These are phyloP conservation scores for Cheumatopsyche charites DNA, from an alignment of 1,140 invertebrate genomes.

Conservation along the genomic window DNA sequence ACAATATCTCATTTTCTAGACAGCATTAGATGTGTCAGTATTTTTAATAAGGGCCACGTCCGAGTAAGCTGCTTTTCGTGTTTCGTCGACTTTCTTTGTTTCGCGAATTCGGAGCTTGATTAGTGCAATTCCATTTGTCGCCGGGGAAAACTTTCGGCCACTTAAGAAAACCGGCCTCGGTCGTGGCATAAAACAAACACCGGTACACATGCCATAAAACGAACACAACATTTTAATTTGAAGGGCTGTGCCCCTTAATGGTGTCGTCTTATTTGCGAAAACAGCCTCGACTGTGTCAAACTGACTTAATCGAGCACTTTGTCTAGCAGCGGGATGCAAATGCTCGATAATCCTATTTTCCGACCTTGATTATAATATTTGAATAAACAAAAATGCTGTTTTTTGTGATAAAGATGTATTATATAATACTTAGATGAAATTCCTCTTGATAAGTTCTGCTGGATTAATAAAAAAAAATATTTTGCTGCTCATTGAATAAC, in stretches of 20 bases:
- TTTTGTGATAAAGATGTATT: no score
- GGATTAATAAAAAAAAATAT: no score
- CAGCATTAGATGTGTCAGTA: background rate
- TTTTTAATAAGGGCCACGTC: slow-evolving; percentile 11
- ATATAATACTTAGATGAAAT: no score
- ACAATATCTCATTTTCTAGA: slow-evolving; percentile 7
- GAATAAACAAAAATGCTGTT: no score
- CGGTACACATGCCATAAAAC: slow-evolving; percentile 1
- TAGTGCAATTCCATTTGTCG: slow-evolving; percentile 20
- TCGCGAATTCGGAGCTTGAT: background rate
- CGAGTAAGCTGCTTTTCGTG: background rate
- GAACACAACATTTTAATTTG: slow-evolving; percentile 21
- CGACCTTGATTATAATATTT: no score
- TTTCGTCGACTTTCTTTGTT: background rate
- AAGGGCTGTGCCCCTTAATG: background rate
- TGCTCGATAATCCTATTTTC: background rate
- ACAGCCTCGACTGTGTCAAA: background rate
- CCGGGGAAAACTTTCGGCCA: background rate
- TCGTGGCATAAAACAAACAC: background rate
- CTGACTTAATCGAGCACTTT: slow-evolving; percentile 10
- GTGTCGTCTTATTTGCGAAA: background rate
- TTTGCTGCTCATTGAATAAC: no score
- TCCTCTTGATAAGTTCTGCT: no score
- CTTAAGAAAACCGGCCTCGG: background rate
- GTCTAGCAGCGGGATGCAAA: slow-evolving; percentile 3